Conservation (phyloP, 2,888 invertebrate genomes). For the Petrolisthes cinctipes region DNA sequence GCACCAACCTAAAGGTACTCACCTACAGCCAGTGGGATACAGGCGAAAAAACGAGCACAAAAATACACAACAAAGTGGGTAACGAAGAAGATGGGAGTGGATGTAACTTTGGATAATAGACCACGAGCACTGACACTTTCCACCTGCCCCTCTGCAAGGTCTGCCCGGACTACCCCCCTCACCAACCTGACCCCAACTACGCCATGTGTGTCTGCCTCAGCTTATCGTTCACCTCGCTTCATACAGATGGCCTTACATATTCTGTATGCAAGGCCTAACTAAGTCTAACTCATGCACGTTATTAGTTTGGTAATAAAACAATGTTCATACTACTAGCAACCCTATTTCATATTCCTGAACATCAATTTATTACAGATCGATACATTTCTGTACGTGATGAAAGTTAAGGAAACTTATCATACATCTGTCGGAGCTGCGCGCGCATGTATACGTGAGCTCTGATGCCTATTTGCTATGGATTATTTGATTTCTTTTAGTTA, state of each 20-base stretch:
- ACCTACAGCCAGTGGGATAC: background rate
- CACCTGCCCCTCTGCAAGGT: too few relatives aligned
- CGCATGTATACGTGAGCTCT: background rate
- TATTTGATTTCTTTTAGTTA: conserved; percentile 1
- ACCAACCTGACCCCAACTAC: background rate
- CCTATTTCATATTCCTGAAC: background rate
- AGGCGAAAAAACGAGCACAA: background rate
- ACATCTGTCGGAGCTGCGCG: background rate
- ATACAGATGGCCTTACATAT: too few relatives aligned
- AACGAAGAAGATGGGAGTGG: background rate
- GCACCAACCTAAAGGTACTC: background rate
- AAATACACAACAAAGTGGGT: background rate
- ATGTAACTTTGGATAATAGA: background rate
- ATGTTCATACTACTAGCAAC: too few relatives aligned
- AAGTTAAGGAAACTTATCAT: background rate
- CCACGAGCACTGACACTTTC: background rate
- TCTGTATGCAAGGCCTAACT: too few relatives aligned
- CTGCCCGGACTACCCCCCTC: background rate
- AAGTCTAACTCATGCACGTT: too few relatives aligned
- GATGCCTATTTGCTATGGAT: background rate
- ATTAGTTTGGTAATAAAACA: too few relatives aligned
- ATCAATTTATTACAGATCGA: background rate
- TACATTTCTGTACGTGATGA: background rate
- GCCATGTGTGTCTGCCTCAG: background rate
- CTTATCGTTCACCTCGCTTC: background rate